Evolutionary conservation across 2,797 vertebrate genomes (phyloP).

Genomic region (Rhabdophis nuchalis): DNA sequence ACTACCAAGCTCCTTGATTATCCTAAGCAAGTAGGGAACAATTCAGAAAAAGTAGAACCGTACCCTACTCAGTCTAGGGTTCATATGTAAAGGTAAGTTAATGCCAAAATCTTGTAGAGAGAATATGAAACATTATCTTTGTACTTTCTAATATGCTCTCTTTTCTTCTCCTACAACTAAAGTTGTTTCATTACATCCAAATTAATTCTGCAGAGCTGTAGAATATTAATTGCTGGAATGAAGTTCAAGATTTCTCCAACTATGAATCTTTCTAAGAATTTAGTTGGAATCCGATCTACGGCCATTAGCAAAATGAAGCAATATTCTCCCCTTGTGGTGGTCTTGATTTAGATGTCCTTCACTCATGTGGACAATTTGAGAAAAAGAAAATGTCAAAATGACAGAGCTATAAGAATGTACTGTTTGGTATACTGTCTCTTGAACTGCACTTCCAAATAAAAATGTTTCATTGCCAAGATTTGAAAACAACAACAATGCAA

Average conservation of each 20-base stretch:
- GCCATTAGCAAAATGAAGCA: background rate
- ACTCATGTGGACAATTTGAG: background rate
- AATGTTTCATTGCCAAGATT: background rate
- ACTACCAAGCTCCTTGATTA: background rate
- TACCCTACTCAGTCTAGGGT: background rate
- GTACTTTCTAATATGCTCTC: background rate
- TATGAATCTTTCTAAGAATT: background rate
- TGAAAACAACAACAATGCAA: background rate
- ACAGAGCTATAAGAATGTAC: background rate
- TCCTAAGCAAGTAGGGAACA: background rate
- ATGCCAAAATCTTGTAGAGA: background rate
- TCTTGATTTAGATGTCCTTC: background rate
- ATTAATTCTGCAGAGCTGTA: background rate
- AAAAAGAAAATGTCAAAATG: background rate
- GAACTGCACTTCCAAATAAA: background rate
- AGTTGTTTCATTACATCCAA: background rate
- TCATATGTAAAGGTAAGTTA: background rate
- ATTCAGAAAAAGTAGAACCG: background rate
- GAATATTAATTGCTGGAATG: background rate
- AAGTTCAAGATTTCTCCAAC: background rate
- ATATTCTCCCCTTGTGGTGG: background rate
- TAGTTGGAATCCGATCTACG: background rate
- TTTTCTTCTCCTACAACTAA: background rate
- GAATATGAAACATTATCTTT: background rate
- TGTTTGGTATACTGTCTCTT: background rate